Conservation (phyloP, 2,888 invertebrate genomes). For the Dolomedes plantarius region DNA sequence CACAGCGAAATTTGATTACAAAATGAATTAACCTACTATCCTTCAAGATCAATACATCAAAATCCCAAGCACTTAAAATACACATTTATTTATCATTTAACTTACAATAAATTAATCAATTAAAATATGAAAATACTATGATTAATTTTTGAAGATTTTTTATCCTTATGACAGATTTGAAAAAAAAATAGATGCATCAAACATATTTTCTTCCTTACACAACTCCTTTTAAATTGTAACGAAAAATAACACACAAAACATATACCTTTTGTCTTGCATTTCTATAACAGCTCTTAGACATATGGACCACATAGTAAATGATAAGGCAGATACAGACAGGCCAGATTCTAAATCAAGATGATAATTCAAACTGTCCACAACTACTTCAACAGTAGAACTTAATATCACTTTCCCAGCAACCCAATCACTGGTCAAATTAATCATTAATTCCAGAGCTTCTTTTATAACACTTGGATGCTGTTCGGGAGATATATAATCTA, state of each 20-base stretch:
- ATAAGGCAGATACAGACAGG: slow-evolving; percentile 14
- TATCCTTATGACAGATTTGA: no score
- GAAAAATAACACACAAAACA: neutral
- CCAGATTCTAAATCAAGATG: slow-evolving; percentile 16
- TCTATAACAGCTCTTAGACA: neutral
- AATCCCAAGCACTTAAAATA: no score
- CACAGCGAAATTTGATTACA: no score
- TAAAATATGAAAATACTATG: no score
- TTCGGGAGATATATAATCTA: neutral
- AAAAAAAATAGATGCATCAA: no score
- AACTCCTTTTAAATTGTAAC: no score
- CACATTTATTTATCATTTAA: no score
- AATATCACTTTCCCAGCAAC: slow-evolving; percentile 17
- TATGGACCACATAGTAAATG: slow-evolving; percentile 39
- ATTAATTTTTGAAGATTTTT: no score
- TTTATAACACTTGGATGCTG: slow-evolving; percentile 33
- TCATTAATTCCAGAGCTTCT: slow-evolving; percentile 26
- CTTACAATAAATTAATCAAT: no score
- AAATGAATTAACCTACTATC: no score
- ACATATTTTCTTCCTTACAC: no score
- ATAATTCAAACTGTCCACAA: slow-evolving; percentile 11
- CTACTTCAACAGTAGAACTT: neutral
- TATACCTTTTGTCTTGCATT: neutral
- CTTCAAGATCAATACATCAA: no score
- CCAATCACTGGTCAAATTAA: slow-evolving; percentile 22